phyloP scores from a whole-genome alignment of 2,888 invertebrate genomes.

The Chrysolina americana region DNA sequence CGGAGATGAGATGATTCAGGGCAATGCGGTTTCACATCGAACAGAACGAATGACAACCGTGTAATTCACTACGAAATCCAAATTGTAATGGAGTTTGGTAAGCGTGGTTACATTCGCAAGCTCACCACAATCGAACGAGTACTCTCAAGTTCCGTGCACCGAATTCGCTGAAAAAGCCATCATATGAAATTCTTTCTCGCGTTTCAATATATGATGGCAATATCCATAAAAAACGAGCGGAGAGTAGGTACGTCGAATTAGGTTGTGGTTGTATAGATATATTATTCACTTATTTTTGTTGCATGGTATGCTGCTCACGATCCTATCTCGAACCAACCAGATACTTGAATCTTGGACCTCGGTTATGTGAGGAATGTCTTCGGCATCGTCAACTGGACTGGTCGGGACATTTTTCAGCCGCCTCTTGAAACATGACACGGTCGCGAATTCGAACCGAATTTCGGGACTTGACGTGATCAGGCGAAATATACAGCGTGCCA shows the following conservation, averaged over 20 bases:
- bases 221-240: slow-evolving; percentile 14
- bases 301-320: slow-evolving; percentile 40
- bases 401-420: background rate
- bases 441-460: too few relatives aligned
- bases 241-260: slow-evolving; percentile 24
- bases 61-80: too few relatives aligned
- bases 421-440: too few relatives aligned
- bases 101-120: too few relatives aligned
- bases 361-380: slow-evolving; percentile 42
- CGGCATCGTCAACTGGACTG: slow-evolving; percentile 36
- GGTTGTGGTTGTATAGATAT: slow-evolving; percentile 24
- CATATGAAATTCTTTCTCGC: slow-evolving; percentile 3
- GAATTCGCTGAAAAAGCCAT: background rate
- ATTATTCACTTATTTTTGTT: slow-evolving; percentile 42
- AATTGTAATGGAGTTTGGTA: too few relatives aligned
- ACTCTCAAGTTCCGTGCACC: too few relatives aligned
- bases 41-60: too few relatives aligned
- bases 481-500: too few relatives aligned
- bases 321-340: slow-evolving; percentile 39
- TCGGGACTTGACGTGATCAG: too few relatives aligned
- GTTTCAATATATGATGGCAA: slow-evolving; percentile 3
- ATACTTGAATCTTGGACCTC: slow-evolving; percentile 42
- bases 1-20: too few relatives aligned
- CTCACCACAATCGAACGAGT: too few relatives aligned
- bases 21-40: too few relatives aligned